phyloP scores from a whole-genome alignment of 2,797 vertebrate genomes.

The Pelobates cultripes region DNA sequence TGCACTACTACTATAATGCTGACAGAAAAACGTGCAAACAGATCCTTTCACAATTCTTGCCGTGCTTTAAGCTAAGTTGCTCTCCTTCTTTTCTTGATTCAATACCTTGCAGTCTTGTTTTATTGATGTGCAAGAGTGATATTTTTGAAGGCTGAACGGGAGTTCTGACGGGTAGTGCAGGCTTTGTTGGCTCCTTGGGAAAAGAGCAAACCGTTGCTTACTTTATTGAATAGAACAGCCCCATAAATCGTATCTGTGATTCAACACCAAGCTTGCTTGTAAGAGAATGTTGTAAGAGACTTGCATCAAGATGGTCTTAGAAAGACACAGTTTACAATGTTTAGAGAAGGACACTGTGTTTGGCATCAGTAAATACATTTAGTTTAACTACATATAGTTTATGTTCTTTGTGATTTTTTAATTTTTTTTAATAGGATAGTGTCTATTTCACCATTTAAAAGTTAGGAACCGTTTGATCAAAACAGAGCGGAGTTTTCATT shows the following conservation, averaged over 20 bases:
- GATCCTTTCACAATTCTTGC: background rate
- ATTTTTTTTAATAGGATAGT: no score
- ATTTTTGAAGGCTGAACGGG: constrained; percentile 48
- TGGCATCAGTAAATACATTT: background rate
- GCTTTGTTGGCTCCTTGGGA: constrained; percentile 52
- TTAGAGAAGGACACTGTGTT: background rate
- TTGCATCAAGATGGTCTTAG: background rate
- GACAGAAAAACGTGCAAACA: background rate
- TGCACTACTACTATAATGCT: background rate
- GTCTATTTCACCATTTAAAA: no score
- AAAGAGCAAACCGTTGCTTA: constrained; percentile 51
- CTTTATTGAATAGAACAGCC: constrained; percentile 53
- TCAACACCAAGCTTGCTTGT: constrained; percentile 22
- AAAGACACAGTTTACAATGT: background rate
- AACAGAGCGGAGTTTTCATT: no score
- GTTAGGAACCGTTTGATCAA: no score
- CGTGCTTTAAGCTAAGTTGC: background rate
- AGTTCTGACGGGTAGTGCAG: constrained; percentile 39
- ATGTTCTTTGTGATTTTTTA: background rate
- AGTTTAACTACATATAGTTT: background rate
- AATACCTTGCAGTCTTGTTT: constrained; percentile 22
- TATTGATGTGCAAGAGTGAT: constrained; percentile 37
- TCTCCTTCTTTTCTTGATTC: constrained; percentile 1
- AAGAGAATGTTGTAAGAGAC: background rate
- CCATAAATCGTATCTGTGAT: constrained; percentile 47